These are phyloP conservation scores for Lanistes nyassanus DNA, from an alignment of 1,140 invertebrate genomes.

Conservation along the genomic window DNA sequence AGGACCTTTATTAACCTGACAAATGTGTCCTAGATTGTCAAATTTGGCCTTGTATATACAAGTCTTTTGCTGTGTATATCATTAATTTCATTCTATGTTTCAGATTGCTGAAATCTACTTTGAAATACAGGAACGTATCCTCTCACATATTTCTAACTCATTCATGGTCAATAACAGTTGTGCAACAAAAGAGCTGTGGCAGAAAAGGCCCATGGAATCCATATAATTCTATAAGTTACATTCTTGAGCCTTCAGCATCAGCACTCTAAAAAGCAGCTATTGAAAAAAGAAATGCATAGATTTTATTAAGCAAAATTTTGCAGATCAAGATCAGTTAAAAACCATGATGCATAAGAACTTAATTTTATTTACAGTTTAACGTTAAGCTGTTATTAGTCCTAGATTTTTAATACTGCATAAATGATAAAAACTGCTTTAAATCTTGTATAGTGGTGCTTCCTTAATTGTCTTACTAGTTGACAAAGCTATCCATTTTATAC, in stretches of 20 bases:
- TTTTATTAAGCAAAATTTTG: too few species aligned
- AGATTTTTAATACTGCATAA: neutral
- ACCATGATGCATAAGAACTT: too few species aligned
- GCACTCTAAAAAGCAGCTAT: too few species aligned
- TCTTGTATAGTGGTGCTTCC: conserved; percentile 16
- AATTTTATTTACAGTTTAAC: neutral
- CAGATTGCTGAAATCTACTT: conserved; percentile 62
- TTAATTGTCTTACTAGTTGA: conserved; percentile 51
- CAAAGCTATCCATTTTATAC: conserved; percentile 62
- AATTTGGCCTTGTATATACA: conserved; percentile 3
- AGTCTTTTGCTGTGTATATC: too few species aligned
- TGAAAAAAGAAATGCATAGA: too few species aligned
- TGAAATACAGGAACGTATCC: conserved; percentile 60
- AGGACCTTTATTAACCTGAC: too few species aligned
- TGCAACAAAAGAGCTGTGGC: too few species aligned
- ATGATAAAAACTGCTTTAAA: neutral
- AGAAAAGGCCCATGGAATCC: too few species aligned
- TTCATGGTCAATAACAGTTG: too few species aligned
- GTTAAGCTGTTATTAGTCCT: neutral
- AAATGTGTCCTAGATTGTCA: neutral
- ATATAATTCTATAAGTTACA: too few species aligned
- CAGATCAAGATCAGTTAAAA: too few species aligned
- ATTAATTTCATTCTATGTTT: conserved; percentile 37
- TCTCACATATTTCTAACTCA: conserved; percentile 26
- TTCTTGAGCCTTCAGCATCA: too few species aligned